Evolutionary conservation across 2,888 invertebrate species (phyloP).

Genomic region (Acheta domesticus): DNA sequence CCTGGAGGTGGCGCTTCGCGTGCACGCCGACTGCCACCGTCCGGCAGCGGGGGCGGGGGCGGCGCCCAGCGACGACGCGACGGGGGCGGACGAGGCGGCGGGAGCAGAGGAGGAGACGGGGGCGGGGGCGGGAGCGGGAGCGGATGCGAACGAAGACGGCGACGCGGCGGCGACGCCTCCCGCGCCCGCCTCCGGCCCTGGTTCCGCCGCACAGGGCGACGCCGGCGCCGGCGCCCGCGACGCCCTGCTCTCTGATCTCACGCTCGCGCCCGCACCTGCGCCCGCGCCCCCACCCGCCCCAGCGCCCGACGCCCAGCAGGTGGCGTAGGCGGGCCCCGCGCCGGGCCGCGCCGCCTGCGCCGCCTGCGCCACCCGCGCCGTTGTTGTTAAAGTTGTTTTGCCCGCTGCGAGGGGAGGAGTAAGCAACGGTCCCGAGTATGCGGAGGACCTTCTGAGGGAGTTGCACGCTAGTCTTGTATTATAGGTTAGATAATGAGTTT

Average conservation of each 20-base stretch:
- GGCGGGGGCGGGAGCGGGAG: too few species aligned
- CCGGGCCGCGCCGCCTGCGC: not conserved
- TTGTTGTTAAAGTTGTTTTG: slow-evolving; percentile 34
- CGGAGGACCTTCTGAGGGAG: too few species aligned
- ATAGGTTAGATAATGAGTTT: too few species aligned
- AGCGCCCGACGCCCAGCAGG: slow-evolving; percentile 22
- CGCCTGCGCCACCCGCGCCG: slow-evolving; percentile 24
- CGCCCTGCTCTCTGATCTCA: slow-evolving; percentile 29
- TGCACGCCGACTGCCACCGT: slow-evolving; percentile 38
- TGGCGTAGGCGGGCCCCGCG: slow-evolving; percentile 18
- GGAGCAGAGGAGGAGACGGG: not conserved
- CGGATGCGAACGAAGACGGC: not conserved
- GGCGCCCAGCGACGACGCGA: not conserved
- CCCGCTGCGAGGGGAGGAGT: slow-evolving; percentile 31
- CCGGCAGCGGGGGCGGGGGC: not conserved
- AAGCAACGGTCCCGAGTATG: slow-evolving; percentile 19
- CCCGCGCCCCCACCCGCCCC: slow-evolving; percentile 23
- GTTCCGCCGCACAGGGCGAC: not conserved
- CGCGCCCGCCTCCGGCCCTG: not conserved
- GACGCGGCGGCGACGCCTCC: not conserved
- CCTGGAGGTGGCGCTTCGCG: slow-evolving; percentile 74
- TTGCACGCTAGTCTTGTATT: too few species aligned
- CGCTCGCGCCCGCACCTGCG: slow-evolving; percentile 3
- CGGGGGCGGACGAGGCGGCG: not conserved
- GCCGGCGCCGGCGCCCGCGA: not conserved